These are phyloP conservation scores for Temnothorax longispinosus DNA, from an alignment of 1,140 invertebrate species.

Conservation along the genomic window DNA sequence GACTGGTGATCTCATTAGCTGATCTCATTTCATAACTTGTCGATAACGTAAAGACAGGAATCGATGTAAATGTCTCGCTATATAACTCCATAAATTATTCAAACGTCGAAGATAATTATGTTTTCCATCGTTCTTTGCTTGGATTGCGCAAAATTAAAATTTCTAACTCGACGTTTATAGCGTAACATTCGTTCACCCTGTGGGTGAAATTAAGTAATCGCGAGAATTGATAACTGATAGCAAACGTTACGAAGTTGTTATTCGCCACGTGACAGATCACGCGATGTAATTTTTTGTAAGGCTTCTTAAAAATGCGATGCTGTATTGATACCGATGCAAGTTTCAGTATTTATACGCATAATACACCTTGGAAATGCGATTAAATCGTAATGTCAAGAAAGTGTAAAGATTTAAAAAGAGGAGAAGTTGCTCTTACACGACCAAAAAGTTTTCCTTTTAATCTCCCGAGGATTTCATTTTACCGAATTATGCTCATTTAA, in stretches of 20 bases:
- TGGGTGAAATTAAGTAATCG: background rate
- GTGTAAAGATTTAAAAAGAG: background rate
- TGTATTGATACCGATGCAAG: background rate
- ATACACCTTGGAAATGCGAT: background rate
- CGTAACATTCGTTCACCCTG: background rate
- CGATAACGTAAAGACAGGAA: background rate
- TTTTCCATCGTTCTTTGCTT: background rate
- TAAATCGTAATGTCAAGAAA: background rate
- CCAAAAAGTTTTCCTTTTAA: background rate
- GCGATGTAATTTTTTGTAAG: conserved; percentile 4
- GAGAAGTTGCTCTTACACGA: background rate
- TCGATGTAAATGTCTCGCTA: background rate
- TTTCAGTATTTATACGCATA: background rate
- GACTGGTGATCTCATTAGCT: background rate
- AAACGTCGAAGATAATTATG: background rate
- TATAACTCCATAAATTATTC: conserved; percentile 9
- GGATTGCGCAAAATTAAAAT: background rate
- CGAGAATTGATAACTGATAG: background rate
- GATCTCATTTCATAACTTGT: background rate
- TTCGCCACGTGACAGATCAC: background rate
- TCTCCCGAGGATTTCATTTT: background rate
- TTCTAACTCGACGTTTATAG: background rate
- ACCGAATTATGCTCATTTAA: background rate
- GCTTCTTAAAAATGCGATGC: background rate
- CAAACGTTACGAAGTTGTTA: background rate